Evolutionary conservation across 2,113 vertebrate species (phyloP).

Genomic region (Scolopax mira): DNA sequence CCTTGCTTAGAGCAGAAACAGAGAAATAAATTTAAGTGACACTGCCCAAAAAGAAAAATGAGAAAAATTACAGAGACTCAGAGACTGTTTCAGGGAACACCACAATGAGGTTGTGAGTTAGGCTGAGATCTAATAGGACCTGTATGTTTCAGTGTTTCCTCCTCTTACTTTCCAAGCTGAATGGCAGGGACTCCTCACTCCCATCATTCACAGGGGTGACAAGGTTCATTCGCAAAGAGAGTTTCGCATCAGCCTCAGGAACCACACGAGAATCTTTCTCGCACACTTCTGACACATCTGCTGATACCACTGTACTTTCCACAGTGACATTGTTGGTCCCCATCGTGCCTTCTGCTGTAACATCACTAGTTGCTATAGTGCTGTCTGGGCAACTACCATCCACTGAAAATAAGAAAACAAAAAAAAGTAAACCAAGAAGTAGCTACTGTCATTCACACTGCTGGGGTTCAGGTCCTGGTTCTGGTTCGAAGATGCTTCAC

Average conservation of each 20-base stretch:
- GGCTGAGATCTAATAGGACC: neutral
- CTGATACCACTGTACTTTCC: slow-evolving; percentile 78
- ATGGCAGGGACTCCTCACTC: slow-evolving; percentile 82
- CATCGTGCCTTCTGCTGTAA: slow-evolving; percentile 77
- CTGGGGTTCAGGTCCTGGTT: neutral
- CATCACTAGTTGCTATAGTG: slow-evolving; percentile 71
- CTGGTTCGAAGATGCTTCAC: neutral
- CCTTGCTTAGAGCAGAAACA: slow-evolving; percentile 33
- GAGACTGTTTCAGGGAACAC: neutral
- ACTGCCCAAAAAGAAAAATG: neutral
- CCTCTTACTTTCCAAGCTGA: slow-evolving; percentile 93
- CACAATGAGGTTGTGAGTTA: neutral
- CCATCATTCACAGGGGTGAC: slow-evolving; percentile 87
- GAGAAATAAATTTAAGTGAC: slow-evolving; percentile 21
- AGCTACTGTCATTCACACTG: neutral
- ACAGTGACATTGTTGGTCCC: slow-evolving; percentile 70
- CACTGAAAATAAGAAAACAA: slow-evolving; percentile 73
- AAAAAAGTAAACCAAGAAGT: neutral
- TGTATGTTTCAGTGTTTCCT: neutral
- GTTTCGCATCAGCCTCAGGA: slow-evolving; percentile 76
- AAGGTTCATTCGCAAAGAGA: slow-evolving; percentile 90
- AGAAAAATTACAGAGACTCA: neutral
- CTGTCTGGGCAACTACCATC: slow-evolving; percentile 80
- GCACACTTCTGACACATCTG: slow-evolving; percentile 74
- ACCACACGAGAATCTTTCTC: slow-evolving; percentile 46